phyloP scores from a whole-genome alignment of 2,797 vertebrate genomes.

The Poecilia picta region DNA sequence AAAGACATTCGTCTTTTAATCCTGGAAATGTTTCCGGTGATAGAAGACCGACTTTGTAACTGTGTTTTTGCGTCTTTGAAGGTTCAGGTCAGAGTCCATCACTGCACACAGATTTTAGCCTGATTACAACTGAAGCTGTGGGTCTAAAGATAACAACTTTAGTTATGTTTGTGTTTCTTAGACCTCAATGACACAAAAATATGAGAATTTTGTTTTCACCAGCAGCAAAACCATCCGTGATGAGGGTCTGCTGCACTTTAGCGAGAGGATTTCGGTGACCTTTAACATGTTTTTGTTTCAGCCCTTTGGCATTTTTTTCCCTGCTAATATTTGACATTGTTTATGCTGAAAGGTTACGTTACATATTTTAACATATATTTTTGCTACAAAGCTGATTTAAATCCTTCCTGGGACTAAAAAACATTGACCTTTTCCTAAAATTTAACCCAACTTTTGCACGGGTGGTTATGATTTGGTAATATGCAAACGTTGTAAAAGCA shows the following conservation, averaged over 20 bases:
- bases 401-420: constrained; percentile 25
- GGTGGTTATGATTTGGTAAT: neutral
- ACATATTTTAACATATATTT: constrained; percentile 61
- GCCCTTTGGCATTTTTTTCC: constrained; percentile 40
- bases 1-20: too few relatives aligned
- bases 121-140: too few relatives aligned
- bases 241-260: constrained; percentile 15
- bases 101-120: too few relatives aligned
- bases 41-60: too few relatives aligned
- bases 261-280: constrained; percentile 48
- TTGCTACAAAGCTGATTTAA: constrained; percentile 35
- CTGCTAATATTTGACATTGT: constrained; percentile 72
- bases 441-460: neutral
- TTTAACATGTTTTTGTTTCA: constrained; percentile 55
- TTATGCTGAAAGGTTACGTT: constrained; percentile 68
- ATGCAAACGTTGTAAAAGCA: neutral
- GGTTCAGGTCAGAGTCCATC: too few relatives aligned
- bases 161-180: too few relatives aligned
- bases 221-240: constrained; percentile 17
- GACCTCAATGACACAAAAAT: constrained; percentile 6
- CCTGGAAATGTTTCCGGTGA: too few relatives aligned
- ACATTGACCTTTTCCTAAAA: constrained; percentile 31
- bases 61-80: too few relatives aligned
- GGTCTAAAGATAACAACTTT: too few relatives aligned
- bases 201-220: constrained; percentile 13